Conservation (phyloP, 2,113 vertebrate genomes). For the Numida meleagris region DNA sequence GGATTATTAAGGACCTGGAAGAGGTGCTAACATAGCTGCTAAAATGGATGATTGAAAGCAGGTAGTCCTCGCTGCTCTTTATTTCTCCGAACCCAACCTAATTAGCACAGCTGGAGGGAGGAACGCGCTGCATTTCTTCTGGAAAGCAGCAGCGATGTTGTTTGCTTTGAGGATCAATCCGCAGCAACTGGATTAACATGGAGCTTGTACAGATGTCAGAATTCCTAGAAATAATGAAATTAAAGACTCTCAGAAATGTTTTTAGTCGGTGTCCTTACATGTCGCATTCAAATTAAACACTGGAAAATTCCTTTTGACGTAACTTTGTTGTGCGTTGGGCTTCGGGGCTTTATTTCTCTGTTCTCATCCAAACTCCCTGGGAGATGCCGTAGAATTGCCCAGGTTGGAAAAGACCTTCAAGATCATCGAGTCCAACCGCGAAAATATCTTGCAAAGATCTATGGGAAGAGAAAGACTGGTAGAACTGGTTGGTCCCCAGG, state of each 20-base stretch:
- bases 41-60: background rate
- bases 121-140: background rate
- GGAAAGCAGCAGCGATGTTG: background rate
- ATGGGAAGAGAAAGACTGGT: background rate
- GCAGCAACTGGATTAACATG: background rate
- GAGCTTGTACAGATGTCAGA: background rate
- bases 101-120: background rate
- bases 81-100: background rate
- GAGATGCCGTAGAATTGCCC: too few species aligned
- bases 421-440: too few species aligned
- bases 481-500: too few species aligned
- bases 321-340: background rate
- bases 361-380: background rate
- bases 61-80: background rate
- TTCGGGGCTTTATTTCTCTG: background rate
- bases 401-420: too few species aligned
- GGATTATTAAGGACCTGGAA: background rate
- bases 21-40: background rate
- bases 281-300: background rate
- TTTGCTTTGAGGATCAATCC: background rate
- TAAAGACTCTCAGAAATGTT: background rate
- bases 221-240: background rate
- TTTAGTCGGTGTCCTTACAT: background rate
- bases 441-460: background rate
- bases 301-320: background rate